Percentiles rank a stretch among this genome's conserved stretches.
These are phyloP conservation scores for Turnix velox DNA, from an alignment of 2,113 vertebrate genomes.

Conservation along the genomic window DNA sequence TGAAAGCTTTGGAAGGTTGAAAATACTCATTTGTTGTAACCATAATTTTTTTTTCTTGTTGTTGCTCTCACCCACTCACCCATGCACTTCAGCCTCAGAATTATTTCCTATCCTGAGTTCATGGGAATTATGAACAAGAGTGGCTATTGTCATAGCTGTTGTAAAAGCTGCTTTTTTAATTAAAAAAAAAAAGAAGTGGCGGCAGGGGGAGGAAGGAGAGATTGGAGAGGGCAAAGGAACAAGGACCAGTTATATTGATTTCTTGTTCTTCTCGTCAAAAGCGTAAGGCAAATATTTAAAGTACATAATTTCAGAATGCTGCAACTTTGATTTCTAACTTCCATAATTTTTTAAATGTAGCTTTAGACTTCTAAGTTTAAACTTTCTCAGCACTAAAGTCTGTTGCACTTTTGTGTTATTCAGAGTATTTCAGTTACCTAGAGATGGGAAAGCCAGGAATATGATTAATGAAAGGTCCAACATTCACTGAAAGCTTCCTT, in stretches of 20 bases:
- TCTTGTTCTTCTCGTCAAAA: conserved; percentile 56
- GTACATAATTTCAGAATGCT: background rate
- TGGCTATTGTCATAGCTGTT: conserved; percentile 45
- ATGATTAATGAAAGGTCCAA: background rate
- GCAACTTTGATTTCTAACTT: background rate
- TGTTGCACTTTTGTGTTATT: background rate
- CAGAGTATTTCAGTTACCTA: background rate
- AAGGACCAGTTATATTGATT: conserved; percentile 33
- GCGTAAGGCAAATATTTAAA: background rate
- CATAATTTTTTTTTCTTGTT: background rate
- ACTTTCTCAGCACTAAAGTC: background rate
- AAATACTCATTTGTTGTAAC: conserved; percentile 63
- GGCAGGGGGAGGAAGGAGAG: background rate
- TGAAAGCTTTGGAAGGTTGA: conserved; percentile 54
- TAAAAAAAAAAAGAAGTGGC: background rate
- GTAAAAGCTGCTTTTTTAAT: background rate
- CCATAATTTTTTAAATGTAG: background rate
- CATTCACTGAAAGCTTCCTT: background rate
- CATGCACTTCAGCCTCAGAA: conserved; percentile 47
- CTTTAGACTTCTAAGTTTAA: background rate
- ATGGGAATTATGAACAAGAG: conserved; percentile 64
- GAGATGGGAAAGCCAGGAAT: background rate
- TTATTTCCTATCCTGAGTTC: conserved; percentile 55
- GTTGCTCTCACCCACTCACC: conserved; percentile 51
- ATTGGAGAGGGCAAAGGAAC: background rate